Base-by-base conservation (phyloP, 1,140 invertebrate species). In the Stenopsyche tienmushanensis region DNA sequence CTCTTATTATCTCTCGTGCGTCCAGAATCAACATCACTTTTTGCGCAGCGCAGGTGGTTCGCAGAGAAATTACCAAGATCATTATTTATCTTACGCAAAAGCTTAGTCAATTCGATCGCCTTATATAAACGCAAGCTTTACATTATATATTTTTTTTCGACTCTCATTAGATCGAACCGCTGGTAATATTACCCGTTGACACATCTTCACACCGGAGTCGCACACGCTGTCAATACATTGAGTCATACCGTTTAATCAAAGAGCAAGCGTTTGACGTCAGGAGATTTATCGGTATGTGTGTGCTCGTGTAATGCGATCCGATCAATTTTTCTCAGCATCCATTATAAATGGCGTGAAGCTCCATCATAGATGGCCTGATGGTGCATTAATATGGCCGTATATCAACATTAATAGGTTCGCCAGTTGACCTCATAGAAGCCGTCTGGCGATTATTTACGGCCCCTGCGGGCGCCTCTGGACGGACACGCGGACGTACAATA, bases 331-430 rank as follows among this genome's bases (percentile, higher is more conserved):
- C 57, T 47, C 57, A 47, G 54, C 34, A 21, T 60, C 39, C n/a
- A 47, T 60, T 39, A 26, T 23, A 34, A 21, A 39, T 21, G 42
- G 41, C 42, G 53, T 57, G 34, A 57, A 41, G 21, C 53, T 60
- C 44, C 42, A 20, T 47, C 44, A 47, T 47, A 47, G 44, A 47
- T 47, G 44, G 44, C 8, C 18, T 47, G 44, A 47, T 47, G 44
- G 23, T 9, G 42, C 42, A 47, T 44, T 60, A 60, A 60, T 60
- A 20, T 20, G 42, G 57, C 44, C 42, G 23, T 60, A 41, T 18
- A 60, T 60, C 57, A 60, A 60, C 57, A 47, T 45, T 41, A 58
- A 60, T 60, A 60, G 57, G 57, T 60, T 47, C 57, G 26, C 29
- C n/a, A 34, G 18, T 54, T 41, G 57, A 60, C 42, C 57, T 60